These are phyloP conservation scores for Himalopsyche kuldschensis DNA, from an alignment of 2,888 invertebrate species.

Conservation along the genomic window DNA sequence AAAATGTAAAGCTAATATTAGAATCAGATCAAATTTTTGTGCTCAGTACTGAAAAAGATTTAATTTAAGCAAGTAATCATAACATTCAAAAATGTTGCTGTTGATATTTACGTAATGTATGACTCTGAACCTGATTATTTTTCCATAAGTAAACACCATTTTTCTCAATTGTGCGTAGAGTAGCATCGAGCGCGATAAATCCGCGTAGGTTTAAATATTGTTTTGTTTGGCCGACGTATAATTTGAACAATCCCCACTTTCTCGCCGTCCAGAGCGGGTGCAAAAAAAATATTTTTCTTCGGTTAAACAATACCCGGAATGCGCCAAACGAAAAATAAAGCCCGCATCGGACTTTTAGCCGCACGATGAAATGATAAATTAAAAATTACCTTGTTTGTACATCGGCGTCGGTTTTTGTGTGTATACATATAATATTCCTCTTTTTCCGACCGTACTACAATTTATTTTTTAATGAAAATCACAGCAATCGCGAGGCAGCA, in stretches of 20 bases:
- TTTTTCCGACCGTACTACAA: not conserved
- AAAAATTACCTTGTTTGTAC: conserved; percentile 25
- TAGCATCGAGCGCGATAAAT: conserved; percentile 1
- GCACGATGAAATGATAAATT: conserved; percentile 31
- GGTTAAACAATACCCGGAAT: conserved; percentile 12
- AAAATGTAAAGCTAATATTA: too few relatives aligned
- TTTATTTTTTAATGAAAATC: not conserved
- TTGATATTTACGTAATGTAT: not conserved
- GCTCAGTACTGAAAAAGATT: too few relatives aligned
- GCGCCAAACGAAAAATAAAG: conserved; percentile 9
- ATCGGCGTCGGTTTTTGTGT: not conserved
- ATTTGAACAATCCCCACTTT: not conserved
- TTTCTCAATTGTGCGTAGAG: conserved; percentile 1
- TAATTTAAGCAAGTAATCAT: too few relatives aligned
- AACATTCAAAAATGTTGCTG: not conserved
- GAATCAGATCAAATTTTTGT: too few relatives aligned
- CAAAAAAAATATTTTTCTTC: conserved; percentile 2
- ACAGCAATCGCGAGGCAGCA: not conserved
- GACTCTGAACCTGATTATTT: not conserved
- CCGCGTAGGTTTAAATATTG: not conserved
- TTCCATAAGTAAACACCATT: not conserved
- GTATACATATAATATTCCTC: not conserved
- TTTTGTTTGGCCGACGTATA: conserved; percentile 5
- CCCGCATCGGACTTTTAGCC: conserved; percentile 17
- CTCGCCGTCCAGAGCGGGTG: not conserved